phyloP scores from a whole-genome alignment of 2,797 vertebrate genomes.

The Gymnoscopelus braueri region DNA sequence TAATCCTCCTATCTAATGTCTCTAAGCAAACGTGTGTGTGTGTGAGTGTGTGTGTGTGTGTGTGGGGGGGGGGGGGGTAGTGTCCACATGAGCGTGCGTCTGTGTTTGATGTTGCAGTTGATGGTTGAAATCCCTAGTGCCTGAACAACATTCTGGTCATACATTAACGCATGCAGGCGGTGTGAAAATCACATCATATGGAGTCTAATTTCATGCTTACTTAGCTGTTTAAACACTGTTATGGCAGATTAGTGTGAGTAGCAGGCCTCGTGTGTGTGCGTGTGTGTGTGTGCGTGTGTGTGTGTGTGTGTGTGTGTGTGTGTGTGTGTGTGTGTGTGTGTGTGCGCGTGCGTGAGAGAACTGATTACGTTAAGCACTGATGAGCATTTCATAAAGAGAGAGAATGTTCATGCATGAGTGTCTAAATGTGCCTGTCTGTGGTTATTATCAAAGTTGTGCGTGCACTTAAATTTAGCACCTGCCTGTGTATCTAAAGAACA shows the following conservation, averaged over 20 bases:
- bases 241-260: slow-evolving; percentile 31
- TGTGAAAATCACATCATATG: slow-evolving; percentile 8
- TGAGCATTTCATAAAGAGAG: slow-evolving; percentile 35
- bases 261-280: background rate
- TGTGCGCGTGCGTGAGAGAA: background rate
- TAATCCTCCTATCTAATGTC: background rate
- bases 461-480: no score
- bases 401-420: slow-evolving; percentile 11
- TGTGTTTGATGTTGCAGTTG: background rate
- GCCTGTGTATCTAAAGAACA: background rate
- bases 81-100: background rate
- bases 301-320: slow-evolving; percentile 25
- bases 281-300: slow-evolving; percentile 1
- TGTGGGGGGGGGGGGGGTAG: no score
- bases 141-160: background rate
- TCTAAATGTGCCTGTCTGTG: background rate
- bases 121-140: background rate
- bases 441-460: background rate
- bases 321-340: background rate
- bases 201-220: slow-evolving; percentile 46
- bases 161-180: background rate
- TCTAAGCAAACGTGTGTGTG: background rate
- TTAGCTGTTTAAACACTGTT: slow-evolving; percentile 34
- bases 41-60: no score
- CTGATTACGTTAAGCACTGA: slow-evolving; percentile 25